Percentiles rank a stretch among this genome's conserved stretches.
phyloP scores from a whole-genome alignment of 2,797 vertebrate species.

The Podargus strigoides region DNA sequence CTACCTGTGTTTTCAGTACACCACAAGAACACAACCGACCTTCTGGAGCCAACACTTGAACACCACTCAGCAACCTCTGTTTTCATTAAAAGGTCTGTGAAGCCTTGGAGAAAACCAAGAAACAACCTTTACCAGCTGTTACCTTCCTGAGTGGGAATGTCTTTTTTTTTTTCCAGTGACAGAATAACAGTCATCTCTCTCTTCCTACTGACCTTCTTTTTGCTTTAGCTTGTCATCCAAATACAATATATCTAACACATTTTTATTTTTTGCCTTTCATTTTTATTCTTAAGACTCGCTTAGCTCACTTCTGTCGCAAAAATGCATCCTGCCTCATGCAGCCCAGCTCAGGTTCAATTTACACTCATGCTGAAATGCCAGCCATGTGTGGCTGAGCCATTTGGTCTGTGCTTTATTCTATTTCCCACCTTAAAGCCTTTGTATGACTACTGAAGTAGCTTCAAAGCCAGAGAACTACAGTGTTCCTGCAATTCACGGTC shows the following conservation, averaged over 20 bases:
- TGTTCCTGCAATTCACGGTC: neutral
- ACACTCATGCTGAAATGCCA: neutral
- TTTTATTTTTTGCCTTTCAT: neutral
- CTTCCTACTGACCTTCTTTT: neutral
- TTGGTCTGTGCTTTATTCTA: neutral
- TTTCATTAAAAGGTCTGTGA: neutral
- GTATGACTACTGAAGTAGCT: neutral
- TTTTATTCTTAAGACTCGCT: neutral
- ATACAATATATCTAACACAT: neutral
- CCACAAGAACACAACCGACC: neutral
- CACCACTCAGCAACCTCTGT: neutral
- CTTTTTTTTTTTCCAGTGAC: neutral
- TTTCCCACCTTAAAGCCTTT: neutral
- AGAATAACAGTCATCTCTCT: neutral
- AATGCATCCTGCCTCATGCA: neutral
- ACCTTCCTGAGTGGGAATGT: neutral
- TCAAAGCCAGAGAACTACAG: neutral
- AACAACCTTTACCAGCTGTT: neutral
- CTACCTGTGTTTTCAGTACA: accelerated
- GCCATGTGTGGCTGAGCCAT: neutral
- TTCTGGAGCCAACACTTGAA: no score
- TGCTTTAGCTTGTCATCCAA: neutral
- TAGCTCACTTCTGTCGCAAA: neutral
- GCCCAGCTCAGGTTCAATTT: neutral
- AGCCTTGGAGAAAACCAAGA: neutral